phyloP scores from a whole-genome alignment of 2,113 vertebrate genomes.

The Heliornis fulica region DNA sequence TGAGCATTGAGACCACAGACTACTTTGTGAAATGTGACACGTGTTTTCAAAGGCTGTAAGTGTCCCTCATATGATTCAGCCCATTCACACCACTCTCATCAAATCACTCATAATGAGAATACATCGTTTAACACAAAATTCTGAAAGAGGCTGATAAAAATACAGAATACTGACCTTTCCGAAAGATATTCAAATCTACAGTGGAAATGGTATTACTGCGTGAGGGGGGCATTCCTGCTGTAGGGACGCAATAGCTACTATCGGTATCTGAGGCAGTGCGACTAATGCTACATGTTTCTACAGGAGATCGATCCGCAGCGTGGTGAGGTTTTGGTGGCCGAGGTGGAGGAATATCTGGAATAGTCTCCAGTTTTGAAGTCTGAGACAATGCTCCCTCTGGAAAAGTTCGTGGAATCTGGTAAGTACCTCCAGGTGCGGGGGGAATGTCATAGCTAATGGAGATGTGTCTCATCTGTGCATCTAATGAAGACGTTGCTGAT shows the following conservation, averaged over 20 bases:
- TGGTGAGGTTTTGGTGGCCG: constrained; percentile 92
- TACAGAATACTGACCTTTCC: constrained; percentile 81
- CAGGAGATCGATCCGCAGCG: constrained; percentile 88
- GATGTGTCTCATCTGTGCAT: constrained; percentile 86
- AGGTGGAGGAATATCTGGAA: constrained; percentile 89
- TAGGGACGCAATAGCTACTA: constrained; percentile 86
- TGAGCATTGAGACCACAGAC: background rate
- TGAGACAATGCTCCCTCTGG: constrained; percentile 76
- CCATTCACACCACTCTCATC: accelerated
- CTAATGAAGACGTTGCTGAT: constrained; percentile 78
- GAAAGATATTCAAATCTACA: constrained; percentile 83
- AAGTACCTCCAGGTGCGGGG: constrained; percentile 88
- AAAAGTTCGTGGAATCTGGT: constrained; percentile 89
- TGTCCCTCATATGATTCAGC: accelerated
- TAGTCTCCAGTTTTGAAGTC: constrained; percentile 75
- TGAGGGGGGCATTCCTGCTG: constrained; percentile 76
- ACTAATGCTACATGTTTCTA: constrained; percentile 79
- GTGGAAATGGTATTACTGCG: constrained; percentile 93
- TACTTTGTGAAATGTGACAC: background rate
- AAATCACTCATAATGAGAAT: background rate
- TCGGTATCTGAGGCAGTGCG: constrained; percentile 89
- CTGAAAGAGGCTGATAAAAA: background rate
- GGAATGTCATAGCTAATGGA: constrained; percentile 95
- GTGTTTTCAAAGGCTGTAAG: background rate
- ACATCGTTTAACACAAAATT: no score